These are phyloP conservation scores for Tursiops truncatus DNA, from an alignment of 2,113 vertebrate genomes.

Conservation along the genomic window DNA sequence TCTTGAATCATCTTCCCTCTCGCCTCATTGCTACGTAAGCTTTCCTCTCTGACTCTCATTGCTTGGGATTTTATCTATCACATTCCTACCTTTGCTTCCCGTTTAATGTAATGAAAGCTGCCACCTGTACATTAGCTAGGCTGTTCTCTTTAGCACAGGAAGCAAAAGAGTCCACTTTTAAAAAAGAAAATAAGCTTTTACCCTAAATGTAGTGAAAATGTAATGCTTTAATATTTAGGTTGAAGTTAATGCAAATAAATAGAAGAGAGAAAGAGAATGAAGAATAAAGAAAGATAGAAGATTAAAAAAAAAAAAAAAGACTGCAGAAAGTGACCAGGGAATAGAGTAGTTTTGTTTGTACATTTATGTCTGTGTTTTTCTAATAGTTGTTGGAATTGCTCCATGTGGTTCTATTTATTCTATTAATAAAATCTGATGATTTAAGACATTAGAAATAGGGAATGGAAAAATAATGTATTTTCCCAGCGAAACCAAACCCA, in stretches of 20 bases:
- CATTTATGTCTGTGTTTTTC: constrained; percentile 10
- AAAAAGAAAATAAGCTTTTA: not conserved
- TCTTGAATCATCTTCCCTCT: not conserved
- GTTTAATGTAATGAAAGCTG: not conserved
- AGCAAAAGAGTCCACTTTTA: not conserved
- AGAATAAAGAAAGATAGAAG: not conserved
- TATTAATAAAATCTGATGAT: constrained; percentile 57
- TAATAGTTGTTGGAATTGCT: constrained; percentile 11
- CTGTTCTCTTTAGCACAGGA: not conserved
- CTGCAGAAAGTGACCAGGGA: not conserved
- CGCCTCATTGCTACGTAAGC: not conserved
- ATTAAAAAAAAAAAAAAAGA: not conserved
- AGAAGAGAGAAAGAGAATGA: not conserved
- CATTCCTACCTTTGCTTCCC: not conserved
- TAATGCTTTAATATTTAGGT: not conserved
- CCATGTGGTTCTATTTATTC: not conserved
- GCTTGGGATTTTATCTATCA: not conserved
- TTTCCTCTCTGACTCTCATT: not conserved
- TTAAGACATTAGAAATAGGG: constrained; percentile 45
- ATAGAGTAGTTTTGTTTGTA: not conserved
- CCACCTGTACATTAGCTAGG: not conserved
- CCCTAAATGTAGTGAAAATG: not conserved
- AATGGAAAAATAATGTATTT: constrained; percentile 44
- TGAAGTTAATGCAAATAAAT: not conserved
- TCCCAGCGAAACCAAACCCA: constrained; percentile 38